Percentiles rank a stretch among this genome's conserved stretches.
Evolutionary conservation across 2,113 vertebrate genomes (phyloP).

Genomic region (Actinemys pallida): DNA sequence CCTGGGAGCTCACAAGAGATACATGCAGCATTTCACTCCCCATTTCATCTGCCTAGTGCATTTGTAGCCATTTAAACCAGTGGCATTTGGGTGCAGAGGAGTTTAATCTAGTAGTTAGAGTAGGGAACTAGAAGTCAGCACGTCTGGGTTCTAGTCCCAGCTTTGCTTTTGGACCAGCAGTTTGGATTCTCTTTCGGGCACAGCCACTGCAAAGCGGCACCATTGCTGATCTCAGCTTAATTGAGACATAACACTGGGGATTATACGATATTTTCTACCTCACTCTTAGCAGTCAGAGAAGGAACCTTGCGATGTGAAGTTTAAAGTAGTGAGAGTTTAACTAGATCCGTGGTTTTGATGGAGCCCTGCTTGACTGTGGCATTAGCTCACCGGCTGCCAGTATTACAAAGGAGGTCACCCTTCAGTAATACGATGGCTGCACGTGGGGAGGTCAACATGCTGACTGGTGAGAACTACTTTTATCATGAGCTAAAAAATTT

Average conservation of each 20-base stretch:
- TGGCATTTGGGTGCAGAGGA: accelerated
- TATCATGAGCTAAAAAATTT: background rate
- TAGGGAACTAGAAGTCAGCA: background rate
- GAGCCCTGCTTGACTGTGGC: background rate
- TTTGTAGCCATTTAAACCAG: background rate
- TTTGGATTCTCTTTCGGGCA: background rate
- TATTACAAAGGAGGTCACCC: background rate
- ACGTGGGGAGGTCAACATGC: background rate
- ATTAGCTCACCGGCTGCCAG: background rate
- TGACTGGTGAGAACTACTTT: background rate
- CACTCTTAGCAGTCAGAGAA: background rate
- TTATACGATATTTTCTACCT: background rate
- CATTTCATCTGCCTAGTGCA: background rate
- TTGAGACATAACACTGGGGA: background rate
- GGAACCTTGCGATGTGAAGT: background rate
- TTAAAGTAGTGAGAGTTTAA: background rate
- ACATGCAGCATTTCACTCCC: background rate
- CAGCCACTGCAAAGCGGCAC: background rate
- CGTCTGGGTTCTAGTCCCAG: accelerated
- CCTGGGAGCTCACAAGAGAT: background rate
- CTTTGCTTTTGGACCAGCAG: background rate
- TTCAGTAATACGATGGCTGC: background rate
- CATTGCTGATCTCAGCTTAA: background rate
- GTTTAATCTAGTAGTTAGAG: background rate
- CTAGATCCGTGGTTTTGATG: background rate